Evolutionary conservation across 1,140 invertebrate genomes (phyloP).

Genomic region (Brachionus manjavacas): DNA sequence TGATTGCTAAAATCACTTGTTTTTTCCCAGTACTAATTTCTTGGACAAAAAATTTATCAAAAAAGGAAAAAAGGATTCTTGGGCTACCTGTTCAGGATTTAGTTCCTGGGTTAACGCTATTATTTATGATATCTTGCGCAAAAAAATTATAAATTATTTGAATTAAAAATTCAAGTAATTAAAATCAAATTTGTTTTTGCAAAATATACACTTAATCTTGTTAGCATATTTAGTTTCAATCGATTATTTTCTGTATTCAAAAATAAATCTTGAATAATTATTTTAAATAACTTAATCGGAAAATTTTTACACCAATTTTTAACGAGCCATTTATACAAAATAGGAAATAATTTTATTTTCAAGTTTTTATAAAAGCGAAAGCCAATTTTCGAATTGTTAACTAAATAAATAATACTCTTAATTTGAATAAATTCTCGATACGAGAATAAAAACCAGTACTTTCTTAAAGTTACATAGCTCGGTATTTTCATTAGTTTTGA

Average conservation of each 20-base stretch:
- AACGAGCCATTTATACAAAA: background rate
- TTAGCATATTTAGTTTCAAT: background rate
- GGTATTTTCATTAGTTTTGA: background rate
- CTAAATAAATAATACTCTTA: background rate
- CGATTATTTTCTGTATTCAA: background rate
- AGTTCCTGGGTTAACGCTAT: too few relatives aligned
- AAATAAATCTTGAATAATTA: background rate
- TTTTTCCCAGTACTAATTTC: too few relatives aligned
- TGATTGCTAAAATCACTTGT: too few relatives aligned
- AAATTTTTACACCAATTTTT: background rate
- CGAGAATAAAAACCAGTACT: background rate
- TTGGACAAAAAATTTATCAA: too few relatives aligned
- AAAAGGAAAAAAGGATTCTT: too few relatives aligned
- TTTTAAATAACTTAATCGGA: background rate
- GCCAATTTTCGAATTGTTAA: background rate
- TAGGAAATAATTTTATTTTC: background rate
- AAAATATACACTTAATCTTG: background rate
- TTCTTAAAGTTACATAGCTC: background rate
- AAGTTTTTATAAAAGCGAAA: background rate
- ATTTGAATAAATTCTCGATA: background rate
- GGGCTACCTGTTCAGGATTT: too few relatives aligned
- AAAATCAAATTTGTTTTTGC: background rate
- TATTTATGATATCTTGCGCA: too few relatives aligned
- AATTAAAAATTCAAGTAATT: too few relatives aligned
- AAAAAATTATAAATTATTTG: too few relatives aligned